Percentiles rank a stretch among this genome's conserved stretches.
Evolutionary conservation across 2,797 vertebrate genomes (phyloP).

Genomic region (Poecile montanus): DNA sequence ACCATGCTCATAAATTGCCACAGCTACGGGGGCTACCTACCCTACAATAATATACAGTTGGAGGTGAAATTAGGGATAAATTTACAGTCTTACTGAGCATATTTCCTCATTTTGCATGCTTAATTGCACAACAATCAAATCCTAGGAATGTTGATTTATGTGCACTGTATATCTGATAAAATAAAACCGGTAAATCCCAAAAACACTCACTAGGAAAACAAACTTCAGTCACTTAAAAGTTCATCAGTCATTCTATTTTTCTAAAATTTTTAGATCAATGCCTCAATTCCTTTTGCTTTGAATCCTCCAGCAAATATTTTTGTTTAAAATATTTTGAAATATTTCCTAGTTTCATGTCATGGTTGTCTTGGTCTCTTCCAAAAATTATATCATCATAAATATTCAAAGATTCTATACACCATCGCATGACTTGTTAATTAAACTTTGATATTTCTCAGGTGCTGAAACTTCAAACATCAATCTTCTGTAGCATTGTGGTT

Average conservation of each 20-base stretch:
- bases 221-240: not conserved
- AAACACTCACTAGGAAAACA: not conserved
- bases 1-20: not conserved
- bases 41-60: not conserved
- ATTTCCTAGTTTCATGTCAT: slow-evolving; percentile 46
- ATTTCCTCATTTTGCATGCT: not conserved
- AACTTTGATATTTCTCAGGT: slow-evolving; percentile 66
- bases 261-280: not conserved
- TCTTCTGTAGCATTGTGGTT: slow-evolving; percentile 34
- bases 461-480: slow-evolving; percentile 51
- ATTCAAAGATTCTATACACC: slow-evolving; percentile 54
- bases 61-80: not conserved
- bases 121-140: not conserved
- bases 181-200: not conserved
- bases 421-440: slow-evolving; percentile 64
- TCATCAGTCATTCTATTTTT: not conserved
- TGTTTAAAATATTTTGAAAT: slow-evolving; percentile 44
- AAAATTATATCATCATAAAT: slow-evolving; percentile 69
- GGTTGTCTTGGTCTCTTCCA: slow-evolving; percentile 56
- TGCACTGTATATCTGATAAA: not conserved
- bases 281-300: not conserved
- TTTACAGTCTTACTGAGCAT: not conserved
- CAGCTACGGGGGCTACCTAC: not conserved
- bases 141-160: not conserved
- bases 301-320: not conserved